Base-by-base conservation (phyloP, 1,140 invertebrate species). In the Drosophila ogumai region DNA sequence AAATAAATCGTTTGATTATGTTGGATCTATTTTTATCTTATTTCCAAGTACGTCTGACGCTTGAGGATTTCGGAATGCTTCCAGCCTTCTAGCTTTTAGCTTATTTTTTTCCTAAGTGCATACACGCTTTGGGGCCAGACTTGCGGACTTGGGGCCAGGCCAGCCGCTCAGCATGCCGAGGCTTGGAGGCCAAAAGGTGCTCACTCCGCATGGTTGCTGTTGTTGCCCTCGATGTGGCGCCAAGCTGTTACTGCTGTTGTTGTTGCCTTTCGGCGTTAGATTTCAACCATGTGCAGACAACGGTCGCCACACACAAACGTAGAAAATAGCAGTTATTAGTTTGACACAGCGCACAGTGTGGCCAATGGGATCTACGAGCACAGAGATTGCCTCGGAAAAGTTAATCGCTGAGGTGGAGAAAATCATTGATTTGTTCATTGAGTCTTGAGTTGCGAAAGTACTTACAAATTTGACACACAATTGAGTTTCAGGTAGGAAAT, bases 151-250 rank as follows among this genome's bases (percentile, higher is more conserved):
- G 49, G 75, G 79, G 75, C 79, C 82, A 87, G 79, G 84, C 79
- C 82, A 87, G 79, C 79, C 80, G 84, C 84, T 82, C 82, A 82
- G 84, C 84, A 79, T 74, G 84, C 84, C 75, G 60, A 74, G 84
- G 47, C 80, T 74, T 36, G 69, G 84, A 87, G 82, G 84, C 84
- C 82, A 87, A 88, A 79, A 88, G 84, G 84, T 87, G 84, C 79
- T 56, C 81, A 47, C 77, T 69, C 12, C 31, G 63, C 44, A 40
- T 54, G 46, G 56, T 63, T 47, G 44, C n/a, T 61, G 59, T 32
- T 67, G 36, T 28, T 72, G 74, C n/a, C 40, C 52, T 41, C 64
- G 56, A 9, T 79, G 72, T 87, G 82, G 82, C 82, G 82, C 82
- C 82, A 87, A 87, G 79, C 67, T 80, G 69, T 84, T 72, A 66